Evolutionary conservation across 2,797 vertebrate genomes (phyloP), one percentile per base, ranked within the genome.

Genomic region (Eulemur rubriventer): DNA sequence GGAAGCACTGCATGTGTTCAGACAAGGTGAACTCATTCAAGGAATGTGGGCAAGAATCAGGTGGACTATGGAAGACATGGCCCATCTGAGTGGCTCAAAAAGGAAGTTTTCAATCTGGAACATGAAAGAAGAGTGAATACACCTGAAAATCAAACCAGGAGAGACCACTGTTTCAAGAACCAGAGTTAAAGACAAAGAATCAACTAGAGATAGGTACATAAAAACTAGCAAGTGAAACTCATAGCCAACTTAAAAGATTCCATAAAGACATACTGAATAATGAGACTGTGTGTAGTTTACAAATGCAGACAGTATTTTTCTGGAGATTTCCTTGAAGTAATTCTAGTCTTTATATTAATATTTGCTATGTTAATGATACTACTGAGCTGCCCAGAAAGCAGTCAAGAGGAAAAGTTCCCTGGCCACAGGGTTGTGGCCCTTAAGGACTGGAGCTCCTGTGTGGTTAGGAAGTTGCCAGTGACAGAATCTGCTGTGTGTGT

Each of bases 71-170:
- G 35, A 55, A 55, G 76, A 55, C 7, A 16, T 59, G 33, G 7
- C 38, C 79, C 20, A 48, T 63, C 6, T 24, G 3, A 11, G 10
- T 48, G 2, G 48, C 63, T 96, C 83, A 43, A 22, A 73, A 75
- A 85, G 6, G 16, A 79, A 69, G 46, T 48, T 76, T 86, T 72
- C 22, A 35, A 17, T n/a, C 16, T 30, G 11, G 57, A 82, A 73
- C 59, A 75, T 59, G 30, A 92, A 65, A 57, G 48, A 16, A 59
- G 14, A 2, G 26, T 79, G 50, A 43, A 72, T 65, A 0, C 0
- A 67, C 14, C 59, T 94, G 67, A 41, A 85, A 95, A 86, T 79
- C 76, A 91, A 95, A 52, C 33, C 48, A 89, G 12, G 28, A 57
- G 41, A 70, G 13, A 43, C 5, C 52, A 22, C 8, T 81, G 83